A percentile compares a stretch with the other conserved stretches of the same genome.
Evolutionary conservation across 2,113 vertebrate species (phyloP).

Genomic region (Centropus bengalensis): DNA sequence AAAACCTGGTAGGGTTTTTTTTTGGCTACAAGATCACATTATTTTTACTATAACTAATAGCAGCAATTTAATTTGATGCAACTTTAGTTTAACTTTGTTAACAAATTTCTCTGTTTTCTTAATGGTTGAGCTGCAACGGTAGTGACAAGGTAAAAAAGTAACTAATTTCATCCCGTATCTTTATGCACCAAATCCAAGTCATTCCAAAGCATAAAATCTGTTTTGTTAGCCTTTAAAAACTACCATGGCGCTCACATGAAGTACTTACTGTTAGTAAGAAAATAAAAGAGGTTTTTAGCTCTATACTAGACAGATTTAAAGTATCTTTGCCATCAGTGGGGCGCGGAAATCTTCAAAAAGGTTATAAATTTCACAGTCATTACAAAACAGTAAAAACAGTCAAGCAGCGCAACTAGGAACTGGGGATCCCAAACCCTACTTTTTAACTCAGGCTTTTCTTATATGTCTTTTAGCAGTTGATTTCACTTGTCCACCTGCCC

Average conservation of each 20-base stretch:
- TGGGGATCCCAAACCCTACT: background rate
- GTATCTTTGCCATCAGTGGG: background rate
- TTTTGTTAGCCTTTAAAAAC: background rate
- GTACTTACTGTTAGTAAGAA: background rate
- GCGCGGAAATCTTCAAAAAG: background rate
- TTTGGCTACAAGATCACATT: background rate
- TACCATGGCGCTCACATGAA: background rate
- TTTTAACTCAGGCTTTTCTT: background rate
- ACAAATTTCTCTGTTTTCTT: background rate
- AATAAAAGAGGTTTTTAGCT: background rate
- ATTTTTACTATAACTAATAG: background rate
- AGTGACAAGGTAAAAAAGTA: background rate
- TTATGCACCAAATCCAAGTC: background rate
- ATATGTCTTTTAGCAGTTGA: background rate
- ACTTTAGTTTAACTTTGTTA: background rate
- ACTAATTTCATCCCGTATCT: background rate
- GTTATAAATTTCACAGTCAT: background rate
- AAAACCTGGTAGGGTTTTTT: background rate
- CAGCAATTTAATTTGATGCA: background rate
- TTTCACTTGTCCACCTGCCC: background rate
- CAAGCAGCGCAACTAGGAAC: background rate
- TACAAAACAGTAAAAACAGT: background rate
- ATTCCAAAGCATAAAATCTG: background rate
- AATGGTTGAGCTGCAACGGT: background rate
- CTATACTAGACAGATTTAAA: background rate